Base-by-base conservation (phyloP, 2,113 vertebrate species). In the Neolamprologus kungweensis region DNA sequence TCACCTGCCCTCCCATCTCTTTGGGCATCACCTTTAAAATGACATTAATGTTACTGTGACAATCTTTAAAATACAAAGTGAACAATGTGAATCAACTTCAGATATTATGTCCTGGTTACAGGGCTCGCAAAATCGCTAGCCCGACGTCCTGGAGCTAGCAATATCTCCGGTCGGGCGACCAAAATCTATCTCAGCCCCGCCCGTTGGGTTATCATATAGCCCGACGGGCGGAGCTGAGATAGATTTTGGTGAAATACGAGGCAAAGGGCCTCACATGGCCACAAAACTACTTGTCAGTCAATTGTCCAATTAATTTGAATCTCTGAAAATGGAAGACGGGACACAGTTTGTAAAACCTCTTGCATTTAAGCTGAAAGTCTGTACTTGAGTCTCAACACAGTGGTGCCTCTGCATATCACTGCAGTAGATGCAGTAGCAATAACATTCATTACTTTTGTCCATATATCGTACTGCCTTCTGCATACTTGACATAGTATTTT, bases 301-400 rank as follows among this genome's bases (percentile, higher is more conserved):
- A 21, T 58, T 58, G 7, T 28, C 26, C 55, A 14, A 58, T 58
- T 28, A 28, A 28, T 28, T 58, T 58, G 23, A 57, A 57, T 23
- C 7, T 26, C 54, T 57, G 23, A 28, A 58, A 58, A 58, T 16
- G 13, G 3, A 28, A 16, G 55, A 58, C 0, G 4, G 54, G 12
- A 26, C 21, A 57, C 54, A 57, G 54, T 57, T 26, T 57, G 54
- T 8, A 57, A 57, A 26, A 26, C 54, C 21, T 57, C 54, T 57
- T 57, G 54, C 12, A 57, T 57, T 57, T 14, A 57, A 57, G 54
- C 54, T 57, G 54, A 57, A 57, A 57, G 54, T 55, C 53, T 55
- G 53, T 23, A 26, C 21, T 26, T 26, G 21, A 55, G 54, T 55
- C 54, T 55, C 53, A 55, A 26, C 21, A 55, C 21, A 55, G 2